Evolutionary conservation across 2,113 vertebrate genomes (phyloP).

Genomic region (Centropus bengalensis): DNA sequence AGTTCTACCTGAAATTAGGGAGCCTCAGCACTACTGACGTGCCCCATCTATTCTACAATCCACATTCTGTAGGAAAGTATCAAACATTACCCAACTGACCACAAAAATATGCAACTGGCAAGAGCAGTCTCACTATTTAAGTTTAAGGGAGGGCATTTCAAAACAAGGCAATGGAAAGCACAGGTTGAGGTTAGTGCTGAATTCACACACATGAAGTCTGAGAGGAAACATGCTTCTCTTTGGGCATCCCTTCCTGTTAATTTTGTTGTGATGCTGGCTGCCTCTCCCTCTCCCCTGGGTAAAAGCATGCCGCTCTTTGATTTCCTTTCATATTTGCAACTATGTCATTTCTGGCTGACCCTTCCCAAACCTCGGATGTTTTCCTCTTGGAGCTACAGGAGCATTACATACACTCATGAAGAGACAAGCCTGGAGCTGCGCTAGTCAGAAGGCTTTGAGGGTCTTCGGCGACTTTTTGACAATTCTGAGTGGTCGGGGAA

Average conservation of each 20-base stretch:
- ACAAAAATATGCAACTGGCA: background rate
- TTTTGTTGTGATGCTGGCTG: background rate
- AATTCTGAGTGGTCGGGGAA: background rate
- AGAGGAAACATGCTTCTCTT: background rate
- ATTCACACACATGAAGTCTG: background rate
- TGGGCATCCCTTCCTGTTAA: background rate
- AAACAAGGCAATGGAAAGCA: background rate
- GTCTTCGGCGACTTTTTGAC: background rate
- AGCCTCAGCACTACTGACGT: fast-evolving
- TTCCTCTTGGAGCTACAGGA: constrained; percentile 7
- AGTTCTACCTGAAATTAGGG: background rate
- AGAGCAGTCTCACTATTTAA: background rate
- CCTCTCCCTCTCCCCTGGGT: background rate
- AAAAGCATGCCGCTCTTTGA: constrained; percentile 30
- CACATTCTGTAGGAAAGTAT: background rate
- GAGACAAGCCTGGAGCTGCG: background rate
- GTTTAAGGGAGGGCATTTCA: background rate
- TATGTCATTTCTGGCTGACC: constrained; percentile 48
- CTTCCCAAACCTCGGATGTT: constrained; percentile 17
- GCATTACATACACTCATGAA: background rate
- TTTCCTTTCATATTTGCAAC: background rate
- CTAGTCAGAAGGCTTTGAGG: background rate
- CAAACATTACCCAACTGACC: background rate
- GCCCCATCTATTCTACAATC: background rate
- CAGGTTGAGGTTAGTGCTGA: background rate